A percentile compares a stretch with the other conserved stretches of the same genome.
Evolutionary conservation across 1,140 invertebrate genomes (phyloP).

Genomic region (Tetramorium simillimum): DNA sequence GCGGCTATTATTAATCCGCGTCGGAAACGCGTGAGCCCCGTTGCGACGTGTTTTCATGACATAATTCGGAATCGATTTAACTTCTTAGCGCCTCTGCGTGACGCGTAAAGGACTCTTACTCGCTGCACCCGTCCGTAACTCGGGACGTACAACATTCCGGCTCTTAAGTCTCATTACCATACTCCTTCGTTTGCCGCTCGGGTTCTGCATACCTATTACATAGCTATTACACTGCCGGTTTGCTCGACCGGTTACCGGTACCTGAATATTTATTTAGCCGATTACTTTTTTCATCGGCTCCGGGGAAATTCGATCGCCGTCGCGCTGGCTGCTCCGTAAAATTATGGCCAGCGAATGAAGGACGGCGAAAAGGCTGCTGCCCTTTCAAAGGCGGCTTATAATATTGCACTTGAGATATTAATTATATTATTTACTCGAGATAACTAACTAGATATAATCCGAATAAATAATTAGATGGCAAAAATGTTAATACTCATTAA

Average conservation of each 20-base stretch:
- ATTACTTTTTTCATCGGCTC: constrained; percentile 70
- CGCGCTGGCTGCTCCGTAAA: constrained; percentile 47
- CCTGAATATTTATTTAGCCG: constrained; percentile 75
- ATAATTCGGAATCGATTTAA: constrained; percentile 59
- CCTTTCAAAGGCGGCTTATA: constrained; percentile 22
- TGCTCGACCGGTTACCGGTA: constrained; percentile 68
- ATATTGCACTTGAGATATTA: constrained; percentile 45
- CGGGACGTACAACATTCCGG: constrained; percentile 52
- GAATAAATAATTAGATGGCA: constrained; percentile 14
- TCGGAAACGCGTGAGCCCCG: constrained; percentile 12
- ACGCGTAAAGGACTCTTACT: constrained; percentile 45
- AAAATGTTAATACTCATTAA: constrained; percentile 11
- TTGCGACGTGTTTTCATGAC: constrained; percentile 54
- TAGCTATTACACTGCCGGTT: constrained; percentile 69
- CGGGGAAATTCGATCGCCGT: constrained; percentile 71
- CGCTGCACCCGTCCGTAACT: constrained; percentile 57
- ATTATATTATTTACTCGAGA: constrained; percentile 31
- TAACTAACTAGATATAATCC: constrained; percentile 27
- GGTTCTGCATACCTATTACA: constrained; percentile 69
- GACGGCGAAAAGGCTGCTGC: constrained; percentile 36
- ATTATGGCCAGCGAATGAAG: constrained; percentile 63
- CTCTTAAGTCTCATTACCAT: constrained; percentile 72
- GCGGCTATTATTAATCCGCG: constrained; percentile 42
- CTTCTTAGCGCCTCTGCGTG: constrained; percentile 53
- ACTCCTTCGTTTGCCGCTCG: constrained; percentile 63